These are phyloP conservation scores for Macrotus californicus DNA, from an alignment of 2,113 vertebrate species.

Conservation along the genomic window DNA sequence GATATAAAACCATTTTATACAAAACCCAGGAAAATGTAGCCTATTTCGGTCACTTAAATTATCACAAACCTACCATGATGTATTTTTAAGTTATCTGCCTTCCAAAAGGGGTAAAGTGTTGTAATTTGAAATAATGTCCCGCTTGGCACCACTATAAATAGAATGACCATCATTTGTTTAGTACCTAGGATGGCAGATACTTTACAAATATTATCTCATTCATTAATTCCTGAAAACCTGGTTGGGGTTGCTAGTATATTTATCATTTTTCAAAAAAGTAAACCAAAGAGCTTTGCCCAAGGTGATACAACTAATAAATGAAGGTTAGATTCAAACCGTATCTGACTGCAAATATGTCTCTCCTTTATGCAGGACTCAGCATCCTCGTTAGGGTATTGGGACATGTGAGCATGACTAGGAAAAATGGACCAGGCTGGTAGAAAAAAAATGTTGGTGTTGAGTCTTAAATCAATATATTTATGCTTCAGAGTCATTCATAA, in stretches of 20 bases:
- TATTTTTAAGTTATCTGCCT: neutral
- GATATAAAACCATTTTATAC: neutral
- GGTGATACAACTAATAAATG: neutral
- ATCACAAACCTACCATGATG: neutral
- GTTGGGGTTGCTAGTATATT: neutral
- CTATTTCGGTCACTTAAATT: neutral
- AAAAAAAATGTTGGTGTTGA: neutral
- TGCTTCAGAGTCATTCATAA: slow-evolving; percentile 37
- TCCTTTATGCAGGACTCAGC: neutral
- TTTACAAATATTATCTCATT: slow-evolving; percentile 20
- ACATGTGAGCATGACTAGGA: neutral
- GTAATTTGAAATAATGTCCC: neutral
- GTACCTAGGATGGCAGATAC: neutral
- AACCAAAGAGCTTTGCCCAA: neutral
- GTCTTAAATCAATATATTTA: slow-evolving; percentile 36
- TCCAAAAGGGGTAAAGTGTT: neutral
- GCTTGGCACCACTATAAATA: neutral
- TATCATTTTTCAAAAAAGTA: neutral
- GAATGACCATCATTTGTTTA: neutral
- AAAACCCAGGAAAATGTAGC: neutral
- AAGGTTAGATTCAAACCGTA: neutral
- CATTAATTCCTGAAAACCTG: slow-evolving; percentile 9
- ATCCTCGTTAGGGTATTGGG: neutral
- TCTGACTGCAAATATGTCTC: neutral
- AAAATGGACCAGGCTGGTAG: neutral